Conservation (phyloP, 92 coral and sea anemone genomes). For the Parazoanthus darwini region DNA sequence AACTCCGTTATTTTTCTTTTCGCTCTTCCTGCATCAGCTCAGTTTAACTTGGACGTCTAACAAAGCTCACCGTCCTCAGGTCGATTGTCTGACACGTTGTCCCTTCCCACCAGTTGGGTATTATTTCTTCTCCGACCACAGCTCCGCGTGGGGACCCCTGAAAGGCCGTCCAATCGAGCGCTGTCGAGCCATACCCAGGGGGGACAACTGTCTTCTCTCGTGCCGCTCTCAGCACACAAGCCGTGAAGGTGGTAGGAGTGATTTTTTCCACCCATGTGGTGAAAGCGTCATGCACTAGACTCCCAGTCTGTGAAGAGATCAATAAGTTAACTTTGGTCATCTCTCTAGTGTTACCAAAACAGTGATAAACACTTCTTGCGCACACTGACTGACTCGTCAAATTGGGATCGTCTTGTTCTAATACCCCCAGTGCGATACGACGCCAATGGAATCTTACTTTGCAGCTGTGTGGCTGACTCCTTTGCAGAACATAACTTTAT, state of each 20-base stretch:
- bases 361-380: too few relatives aligned
- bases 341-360: too few relatives aligned
- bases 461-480: too few relatives aligned
- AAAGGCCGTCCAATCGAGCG: constrained; percentile 75
- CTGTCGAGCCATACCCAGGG: constrained; percentile 57
- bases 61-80: constrained; percentile 56
- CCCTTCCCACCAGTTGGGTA: constrained; percentile 85
- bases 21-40: too few relatives aligned
- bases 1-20: too few relatives aligned
- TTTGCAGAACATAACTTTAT: too few relatives aligned
- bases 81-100: constrained; percentile 63
- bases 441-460: too few relatives aligned
- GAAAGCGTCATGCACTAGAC: constrained; percentile 48
- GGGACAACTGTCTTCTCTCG: constrained; percentile 70
- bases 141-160: constrained; percentile 84
- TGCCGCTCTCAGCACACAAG: constrained; percentile 77
- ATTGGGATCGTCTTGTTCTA: too few relatives aligned
- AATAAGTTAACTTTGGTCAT: too few relatives aligned
- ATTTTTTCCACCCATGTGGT: constrained; percentile 78
- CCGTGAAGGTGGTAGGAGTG: constrained; percentile 59
- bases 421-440: too few relatives aligned
- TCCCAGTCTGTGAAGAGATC: background rate
- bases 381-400: too few relatives aligned
- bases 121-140: constrained; percentile 65
- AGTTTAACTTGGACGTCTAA: too few relatives aligned